Conservation (phyloP, 2,113 vertebrate genomes). For the Nesogale talazaci region DNA sequence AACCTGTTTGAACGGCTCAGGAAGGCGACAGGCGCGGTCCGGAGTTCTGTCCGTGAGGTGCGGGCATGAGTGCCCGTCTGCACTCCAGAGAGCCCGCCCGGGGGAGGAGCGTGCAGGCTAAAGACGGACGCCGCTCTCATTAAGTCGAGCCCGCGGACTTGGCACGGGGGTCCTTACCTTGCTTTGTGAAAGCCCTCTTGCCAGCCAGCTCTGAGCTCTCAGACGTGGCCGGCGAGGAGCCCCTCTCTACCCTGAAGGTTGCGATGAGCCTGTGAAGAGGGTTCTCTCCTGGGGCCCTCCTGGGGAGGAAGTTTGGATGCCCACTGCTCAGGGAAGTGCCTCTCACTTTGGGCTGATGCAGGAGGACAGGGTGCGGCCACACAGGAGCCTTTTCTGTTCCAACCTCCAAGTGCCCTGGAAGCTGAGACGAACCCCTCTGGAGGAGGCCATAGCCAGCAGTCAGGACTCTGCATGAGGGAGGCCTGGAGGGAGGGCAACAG, state of each 20-base stretch:
- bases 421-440: no score
- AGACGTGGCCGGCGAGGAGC: not conserved
- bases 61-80: no score
- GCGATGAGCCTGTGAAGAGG: not conserved
- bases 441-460: no score
- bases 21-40: not conserved
- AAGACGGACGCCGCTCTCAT: not conserved
- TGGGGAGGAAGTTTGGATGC: not conserved
- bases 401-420: no score
- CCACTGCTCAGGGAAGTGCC: not conserved
- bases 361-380: no score
- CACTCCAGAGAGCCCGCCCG: not conserved
- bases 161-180: not conserved
- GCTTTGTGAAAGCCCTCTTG: not conserved
- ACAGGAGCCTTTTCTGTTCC: no score
- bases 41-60: not conserved
- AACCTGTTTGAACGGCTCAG: constrained; percentile 3
- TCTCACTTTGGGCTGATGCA: not conserved
- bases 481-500: not conserved
- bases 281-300: not conserved
- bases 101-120: not conserved
- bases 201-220: not conserved
- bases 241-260: not conserved
- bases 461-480: not conserved
- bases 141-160: no score